Percentiles rank a stretch among this genome's conserved stretches.
Evolutionary conservation across 2,797 vertebrate genomes (phyloP).

Genomic region (Gallinago solitaria): DNA sequence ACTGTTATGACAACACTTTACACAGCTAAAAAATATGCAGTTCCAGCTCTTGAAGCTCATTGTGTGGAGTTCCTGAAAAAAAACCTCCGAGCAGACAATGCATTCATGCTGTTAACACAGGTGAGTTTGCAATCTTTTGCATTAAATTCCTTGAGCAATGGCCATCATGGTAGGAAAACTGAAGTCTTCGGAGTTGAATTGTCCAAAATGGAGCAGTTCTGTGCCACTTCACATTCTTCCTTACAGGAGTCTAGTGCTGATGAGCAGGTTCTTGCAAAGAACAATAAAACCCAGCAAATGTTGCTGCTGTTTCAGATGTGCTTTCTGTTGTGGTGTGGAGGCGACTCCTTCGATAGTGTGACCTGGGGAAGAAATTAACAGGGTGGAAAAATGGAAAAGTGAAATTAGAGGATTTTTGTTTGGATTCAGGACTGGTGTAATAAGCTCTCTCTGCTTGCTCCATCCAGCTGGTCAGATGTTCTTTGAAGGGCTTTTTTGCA

Average conservation of each 20-base stretch:
- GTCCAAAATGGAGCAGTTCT: background rate
- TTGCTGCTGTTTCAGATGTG: background rate
- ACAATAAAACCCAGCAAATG: background rate
- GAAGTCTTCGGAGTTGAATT: background rate
- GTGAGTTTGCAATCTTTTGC: slow-evolving; percentile 61
- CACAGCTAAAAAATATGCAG: slow-evolving; percentile 97
- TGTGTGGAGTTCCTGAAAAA: slow-evolving; percentile 98
- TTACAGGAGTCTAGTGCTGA: background rate
- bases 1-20: slow-evolving; percentile 99
- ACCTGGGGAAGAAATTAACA: background rate
- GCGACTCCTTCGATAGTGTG: background rate
- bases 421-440: background rate
- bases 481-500: background rate
- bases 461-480: background rate
- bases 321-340: background rate
- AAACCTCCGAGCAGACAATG: slow-evolving; percentile 95
- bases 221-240: background rate
- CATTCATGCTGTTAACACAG: slow-evolving; percentile 98
- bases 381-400: background rate
- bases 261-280: background rate
- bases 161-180: background rate
- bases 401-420: background rate
- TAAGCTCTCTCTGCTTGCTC: background rate
- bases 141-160: background rate
- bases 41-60: slow-evolving; percentile 93